These are phyloP conservation scores for Syngnathoides biaculeatus DNA, from an alignment of 2,113 vertebrate genomes.

Conservation along the genomic window DNA sequence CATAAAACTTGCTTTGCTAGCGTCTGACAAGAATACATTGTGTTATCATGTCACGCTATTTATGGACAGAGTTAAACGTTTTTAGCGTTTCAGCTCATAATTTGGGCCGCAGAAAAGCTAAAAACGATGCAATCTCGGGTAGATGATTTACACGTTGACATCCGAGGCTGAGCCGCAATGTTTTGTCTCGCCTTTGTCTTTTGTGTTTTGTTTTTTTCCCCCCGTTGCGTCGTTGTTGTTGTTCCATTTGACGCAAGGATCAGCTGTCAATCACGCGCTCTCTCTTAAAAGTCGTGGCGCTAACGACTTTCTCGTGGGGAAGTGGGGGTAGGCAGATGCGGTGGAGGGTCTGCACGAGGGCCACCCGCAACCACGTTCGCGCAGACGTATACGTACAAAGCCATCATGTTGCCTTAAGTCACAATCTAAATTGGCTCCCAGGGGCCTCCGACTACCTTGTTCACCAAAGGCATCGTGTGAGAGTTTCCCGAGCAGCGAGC, in stretches of 20 bases:
- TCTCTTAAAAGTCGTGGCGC: constrained; percentile 7
- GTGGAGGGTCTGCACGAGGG: constrained; percentile 60
- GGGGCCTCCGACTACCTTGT: constrained; percentile 85
- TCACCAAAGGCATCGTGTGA: constrained; percentile 84
- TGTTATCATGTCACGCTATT: no score
- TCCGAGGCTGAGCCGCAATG: neutral
- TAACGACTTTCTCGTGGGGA: neutral
- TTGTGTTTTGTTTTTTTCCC: neutral
- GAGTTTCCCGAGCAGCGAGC: constrained; percentile 82
- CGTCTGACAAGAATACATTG: no score
- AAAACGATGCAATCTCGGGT: neutral
- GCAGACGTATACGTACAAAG: constrained; percentile 38
- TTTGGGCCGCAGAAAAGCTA: neutral
- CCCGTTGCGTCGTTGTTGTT: neutral
- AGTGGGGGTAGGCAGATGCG: constrained; percentile 33
- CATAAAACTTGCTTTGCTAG: no score
- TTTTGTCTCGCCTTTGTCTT: neutral
- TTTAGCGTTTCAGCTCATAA: no score
- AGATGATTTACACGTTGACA: neutral
- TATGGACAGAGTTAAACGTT: no score
- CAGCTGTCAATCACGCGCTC: constrained; percentile 2
- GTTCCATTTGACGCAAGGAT: neutral
- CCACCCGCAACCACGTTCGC: constrained; percentile 40
- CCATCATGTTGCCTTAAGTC: constrained; percentile 83
- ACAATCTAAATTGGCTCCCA: constrained; percentile 93